phyloP scores from a whole-genome alignment of 2,888 invertebrate species.

The Netelia melanura region DNA sequence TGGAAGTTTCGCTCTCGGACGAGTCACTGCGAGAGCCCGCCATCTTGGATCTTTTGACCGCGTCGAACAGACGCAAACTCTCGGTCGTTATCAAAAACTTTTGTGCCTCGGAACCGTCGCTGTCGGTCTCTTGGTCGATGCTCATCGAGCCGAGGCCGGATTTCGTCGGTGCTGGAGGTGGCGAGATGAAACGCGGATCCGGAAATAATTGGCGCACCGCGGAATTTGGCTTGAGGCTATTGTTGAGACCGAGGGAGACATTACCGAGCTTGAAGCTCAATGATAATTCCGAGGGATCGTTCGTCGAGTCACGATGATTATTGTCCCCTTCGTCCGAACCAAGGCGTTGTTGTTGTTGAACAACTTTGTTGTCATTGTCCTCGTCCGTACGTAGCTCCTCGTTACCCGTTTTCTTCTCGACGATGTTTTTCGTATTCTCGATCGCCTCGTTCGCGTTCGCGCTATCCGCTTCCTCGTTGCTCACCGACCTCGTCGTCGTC shows the following conservation, averaged over 20 bases:
- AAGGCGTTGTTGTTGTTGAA: slow-evolving; percentile 46
- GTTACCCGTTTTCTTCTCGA: slow-evolving; percentile 35
- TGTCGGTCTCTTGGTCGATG: slow-evolving; percentile 79
- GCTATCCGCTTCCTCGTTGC: slow-evolving; percentile 72
- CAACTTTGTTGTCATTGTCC: slow-evolving; percentile 30
- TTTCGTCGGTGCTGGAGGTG: slow-evolving; percentile 87
- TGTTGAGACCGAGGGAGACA: slow-evolving; percentile 85
- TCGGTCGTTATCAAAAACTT: slow-evolving; percentile 90
- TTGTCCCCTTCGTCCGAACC: slow-evolving; percentile 63
- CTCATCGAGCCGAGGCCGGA: slow-evolving; percentile 59
- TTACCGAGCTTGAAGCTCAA: slow-evolving; percentile 87
- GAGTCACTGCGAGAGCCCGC: slow-evolving; percentile 83
- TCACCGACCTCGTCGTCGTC: slow-evolving; percentile 63
- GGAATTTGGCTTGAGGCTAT: slow-evolving; percentile 90
- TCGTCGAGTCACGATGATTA: slow-evolving; percentile 74
- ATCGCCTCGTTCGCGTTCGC: slow-evolving; percentile 54
- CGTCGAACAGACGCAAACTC: slow-evolving; percentile 90
- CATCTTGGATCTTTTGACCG: slow-evolving; percentile 87
- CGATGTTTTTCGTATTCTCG: slow-evolving; percentile 52
- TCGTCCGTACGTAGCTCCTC: slow-evolving; percentile 40
- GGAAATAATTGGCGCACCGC: slow-evolving; percentile 95
- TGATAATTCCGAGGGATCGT: slow-evolving; percentile 85
- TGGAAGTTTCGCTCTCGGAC: slow-evolving; percentile 82
- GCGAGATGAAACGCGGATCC: slow-evolving; percentile 87
- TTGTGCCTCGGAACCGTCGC: slow-evolving; percentile 84